Evolutionary conservation across 2,888 invertebrate species (phyloP).

Genomic region (Diarsia rubi): DNA sequence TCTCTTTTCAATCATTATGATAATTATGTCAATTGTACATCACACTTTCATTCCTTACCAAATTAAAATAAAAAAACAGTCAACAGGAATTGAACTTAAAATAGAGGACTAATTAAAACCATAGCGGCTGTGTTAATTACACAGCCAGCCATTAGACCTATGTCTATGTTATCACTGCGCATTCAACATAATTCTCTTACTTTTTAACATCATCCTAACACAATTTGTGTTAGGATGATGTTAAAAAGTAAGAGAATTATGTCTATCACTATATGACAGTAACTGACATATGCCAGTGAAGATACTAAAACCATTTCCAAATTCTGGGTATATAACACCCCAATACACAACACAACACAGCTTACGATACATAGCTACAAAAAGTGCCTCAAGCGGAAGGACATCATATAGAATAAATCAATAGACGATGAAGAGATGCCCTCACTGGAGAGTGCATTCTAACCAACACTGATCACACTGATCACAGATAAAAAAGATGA

Average conservation of each 20-base stretch:
- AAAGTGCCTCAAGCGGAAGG: too few relatives aligned
- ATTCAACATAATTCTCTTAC: too few relatives aligned
- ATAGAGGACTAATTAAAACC: not conserved
- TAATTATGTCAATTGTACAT: constrained; percentile 37
- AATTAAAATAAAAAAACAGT: not conserved
- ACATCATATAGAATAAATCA: too few relatives aligned
- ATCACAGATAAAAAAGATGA: too few relatives aligned
- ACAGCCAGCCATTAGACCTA: not conserved
- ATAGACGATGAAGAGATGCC: too few relatives aligned
- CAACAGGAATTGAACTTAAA: not conserved
- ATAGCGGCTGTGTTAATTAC: not conserved
- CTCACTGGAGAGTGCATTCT: too few relatives aligned
- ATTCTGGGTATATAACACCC: too few relatives aligned
- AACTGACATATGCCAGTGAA: not conserved
- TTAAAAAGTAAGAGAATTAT: not conserved
- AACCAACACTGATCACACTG: too few relatives aligned
- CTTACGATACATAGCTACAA: too few relatives aligned
- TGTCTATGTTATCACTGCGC: not conserved
- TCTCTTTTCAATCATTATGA: constrained; percentile 54
- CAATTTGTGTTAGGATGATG: too few relatives aligned
- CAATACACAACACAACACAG: too few relatives aligned
- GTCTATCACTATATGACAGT: not conserved
- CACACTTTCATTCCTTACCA: constrained; percentile 29
- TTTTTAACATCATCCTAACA: too few relatives aligned
- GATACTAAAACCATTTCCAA: not conserved